Conservation (phyloP, 92 coral and sea anemone genomes). For the Micromussa lordhowensis region DNA sequence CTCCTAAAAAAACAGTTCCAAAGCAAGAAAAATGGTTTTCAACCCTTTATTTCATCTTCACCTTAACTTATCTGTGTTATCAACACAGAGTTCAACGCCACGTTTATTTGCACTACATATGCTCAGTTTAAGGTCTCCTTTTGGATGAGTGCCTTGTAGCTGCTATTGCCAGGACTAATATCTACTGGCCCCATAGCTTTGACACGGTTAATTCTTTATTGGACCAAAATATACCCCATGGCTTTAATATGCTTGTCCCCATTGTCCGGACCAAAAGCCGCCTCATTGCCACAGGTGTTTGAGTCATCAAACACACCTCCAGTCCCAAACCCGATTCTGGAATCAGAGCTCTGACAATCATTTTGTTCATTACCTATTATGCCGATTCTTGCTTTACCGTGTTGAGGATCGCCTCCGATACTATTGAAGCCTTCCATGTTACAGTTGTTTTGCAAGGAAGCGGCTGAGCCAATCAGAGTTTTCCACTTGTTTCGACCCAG, state of each 20-base stretch:
- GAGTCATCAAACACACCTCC: conserved; percentile 5
- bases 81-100: too few species aligned
- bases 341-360: conserved; percentile 1
- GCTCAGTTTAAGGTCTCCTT: too few species aligned
- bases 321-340: conserved; percentile 51
- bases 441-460: conserved; percentile 34
- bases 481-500: conserved; percentile 34
- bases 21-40: too few species aligned
- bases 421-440: background rate
- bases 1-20: background rate
- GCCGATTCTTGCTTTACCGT: conserved; percentile 39
- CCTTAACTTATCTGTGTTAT: background rate
- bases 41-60: too few species aligned
- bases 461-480: conserved; percentile 11
- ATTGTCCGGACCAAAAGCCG: background rate
- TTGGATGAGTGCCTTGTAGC: background rate
- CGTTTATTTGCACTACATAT: too few species aligned
- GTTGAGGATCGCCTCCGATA: background rate
- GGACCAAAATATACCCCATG: conserved; percentile 38
- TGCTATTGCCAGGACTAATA: background rate
- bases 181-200: too few species aligned
- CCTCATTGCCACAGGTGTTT: conserved; percentile 40
- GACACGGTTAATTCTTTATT: background rate
- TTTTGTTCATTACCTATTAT: conserved; percentile 24
- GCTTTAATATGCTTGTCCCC: conserved; percentile 33